These are phyloP conservation scores for Furcula furcula DNA, from an alignment of 2,888 invertebrate genomes.

Conservation along the genomic window DNA sequence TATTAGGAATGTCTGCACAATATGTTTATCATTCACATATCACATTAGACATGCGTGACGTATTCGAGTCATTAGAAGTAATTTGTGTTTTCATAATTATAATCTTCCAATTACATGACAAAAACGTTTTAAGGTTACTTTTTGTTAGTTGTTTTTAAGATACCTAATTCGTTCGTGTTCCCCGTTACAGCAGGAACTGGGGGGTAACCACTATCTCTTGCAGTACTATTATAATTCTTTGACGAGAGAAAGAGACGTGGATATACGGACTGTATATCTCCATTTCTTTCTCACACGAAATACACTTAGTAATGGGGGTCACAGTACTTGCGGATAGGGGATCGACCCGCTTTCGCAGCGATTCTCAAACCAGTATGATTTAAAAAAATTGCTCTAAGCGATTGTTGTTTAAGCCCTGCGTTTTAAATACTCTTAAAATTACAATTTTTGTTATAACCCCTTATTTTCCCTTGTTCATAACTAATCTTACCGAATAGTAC, in stretches of 20 bases:
- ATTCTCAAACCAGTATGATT: too few species aligned
- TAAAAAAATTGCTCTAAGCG: too few species aligned
- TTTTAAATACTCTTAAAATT: conserved; percentile 24
- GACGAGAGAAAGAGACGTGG: too few species aligned
- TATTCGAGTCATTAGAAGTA: conserved; percentile 32
- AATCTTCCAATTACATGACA: conserved; percentile 1
- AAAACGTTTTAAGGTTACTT: background rate
- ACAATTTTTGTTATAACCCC: conserved; percentile 21
- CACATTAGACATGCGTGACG: background rate
- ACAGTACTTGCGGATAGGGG: too few species aligned
- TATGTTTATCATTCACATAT: background rate
- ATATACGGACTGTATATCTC: too few species aligned
- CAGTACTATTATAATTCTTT: too few species aligned
- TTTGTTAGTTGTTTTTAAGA: conserved; percentile 1
- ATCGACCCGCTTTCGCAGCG: too few species aligned
- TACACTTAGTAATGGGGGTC: too few species aligned
- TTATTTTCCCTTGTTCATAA: conserved; percentile 25
- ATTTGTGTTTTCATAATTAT: conserved; percentile 12
- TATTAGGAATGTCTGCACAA: too few species aligned
- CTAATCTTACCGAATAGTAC: conserved; percentile 55
- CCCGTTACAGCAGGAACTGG: conserved; percentile 35
- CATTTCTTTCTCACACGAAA: too few species aligned
- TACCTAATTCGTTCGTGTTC: conserved; percentile 26
- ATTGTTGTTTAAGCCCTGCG: too few species aligned
- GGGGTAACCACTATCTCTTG: too few species aligned